These are phyloP conservation scores for Theodoxus fluviatilis DNA, from an alignment of 2,888 invertebrate genomes.

Conservation along the genomic window DNA sequence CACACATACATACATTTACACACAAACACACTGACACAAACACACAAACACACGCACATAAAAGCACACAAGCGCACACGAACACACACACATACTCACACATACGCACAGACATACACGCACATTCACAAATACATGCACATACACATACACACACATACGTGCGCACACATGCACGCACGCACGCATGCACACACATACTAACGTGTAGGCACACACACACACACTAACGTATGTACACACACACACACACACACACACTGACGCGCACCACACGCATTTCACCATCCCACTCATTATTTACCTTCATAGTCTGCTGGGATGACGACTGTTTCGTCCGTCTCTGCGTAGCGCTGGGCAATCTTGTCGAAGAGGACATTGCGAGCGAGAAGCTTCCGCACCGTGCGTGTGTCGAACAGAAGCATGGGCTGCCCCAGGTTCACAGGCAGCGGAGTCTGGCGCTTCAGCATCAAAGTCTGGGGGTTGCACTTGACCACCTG, in stretches of 20 bases:
- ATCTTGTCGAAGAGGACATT: conserved; percentile 41
- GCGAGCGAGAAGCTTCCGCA: conserved; percentile 46
- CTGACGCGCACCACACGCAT: background rate
- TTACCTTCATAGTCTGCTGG: conserved; percentile 51
- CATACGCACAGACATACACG: no score
- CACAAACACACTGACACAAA: no score
- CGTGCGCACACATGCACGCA: background rate
- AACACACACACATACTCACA: no score
- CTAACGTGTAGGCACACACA: background rate
- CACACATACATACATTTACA: no score
- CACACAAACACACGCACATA: no score
- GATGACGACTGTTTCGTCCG: conserved; percentile 51
- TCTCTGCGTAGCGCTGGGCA: conserved; percentile 41
- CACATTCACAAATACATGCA: background rate
- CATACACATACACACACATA: conserved; percentile 20
- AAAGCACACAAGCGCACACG: no score
- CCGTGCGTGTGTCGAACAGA: conserved; percentile 44
- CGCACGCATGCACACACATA: background rate
- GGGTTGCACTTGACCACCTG: conserved; percentile 48
- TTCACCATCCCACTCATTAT: no score
- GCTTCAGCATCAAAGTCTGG: conserved; percentile 38
- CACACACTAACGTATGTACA: no score
- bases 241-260: conserved; percentile 8
- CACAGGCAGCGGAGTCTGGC: conserved; percentile 42
- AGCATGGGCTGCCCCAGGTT: conserved; percentile 46